Conservation (phyloP, 1,140 invertebrate species). For the Conopomorpha cramerella region DNA sequence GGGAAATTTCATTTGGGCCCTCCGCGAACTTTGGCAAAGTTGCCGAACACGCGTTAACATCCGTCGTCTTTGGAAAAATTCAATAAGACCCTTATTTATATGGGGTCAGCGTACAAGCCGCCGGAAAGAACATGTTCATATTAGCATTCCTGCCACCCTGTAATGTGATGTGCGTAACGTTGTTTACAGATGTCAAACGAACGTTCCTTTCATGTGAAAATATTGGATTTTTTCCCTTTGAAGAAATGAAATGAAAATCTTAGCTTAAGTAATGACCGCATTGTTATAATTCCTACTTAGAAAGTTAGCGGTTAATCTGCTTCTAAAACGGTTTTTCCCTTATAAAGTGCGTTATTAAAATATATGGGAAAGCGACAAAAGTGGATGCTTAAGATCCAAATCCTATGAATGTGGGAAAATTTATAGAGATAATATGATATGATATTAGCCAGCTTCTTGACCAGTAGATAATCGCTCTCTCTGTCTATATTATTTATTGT, state of each 20-base stretch:
- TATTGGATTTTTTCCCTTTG: conserved; percentile 48
- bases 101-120: conserved; percentile 43
- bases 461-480: too few relatives aligned
- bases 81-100: conserved; percentile 54
- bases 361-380: too few relatives aligned
- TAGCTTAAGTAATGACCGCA: too few relatives aligned
- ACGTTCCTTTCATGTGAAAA: conserved; percentile 19
- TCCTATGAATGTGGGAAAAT: too few relatives aligned
- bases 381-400: too few relatives aligned
- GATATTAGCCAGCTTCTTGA: too few relatives aligned
- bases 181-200: conserved; percentile 27
- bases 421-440: conserved; percentile 48
- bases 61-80: conserved; percentile 51
- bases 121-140: conserved; percentile 46
- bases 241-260: too few relatives aligned
- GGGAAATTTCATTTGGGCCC: conserved; percentile 48
- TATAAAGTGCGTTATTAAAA: too few relatives aligned
- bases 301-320: background rate
- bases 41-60: conserved; percentile 48
- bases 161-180: conserved; percentile 45
- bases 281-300: background rate
- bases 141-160: conserved; percentile 31
- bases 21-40: conserved; percentile 30
- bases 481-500: too few relatives aligned
- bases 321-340: too few relatives aligned